Base-by-base conservation (phyloP, 1,140 invertebrate species). In the Campoletis sonorensis region DNA sequence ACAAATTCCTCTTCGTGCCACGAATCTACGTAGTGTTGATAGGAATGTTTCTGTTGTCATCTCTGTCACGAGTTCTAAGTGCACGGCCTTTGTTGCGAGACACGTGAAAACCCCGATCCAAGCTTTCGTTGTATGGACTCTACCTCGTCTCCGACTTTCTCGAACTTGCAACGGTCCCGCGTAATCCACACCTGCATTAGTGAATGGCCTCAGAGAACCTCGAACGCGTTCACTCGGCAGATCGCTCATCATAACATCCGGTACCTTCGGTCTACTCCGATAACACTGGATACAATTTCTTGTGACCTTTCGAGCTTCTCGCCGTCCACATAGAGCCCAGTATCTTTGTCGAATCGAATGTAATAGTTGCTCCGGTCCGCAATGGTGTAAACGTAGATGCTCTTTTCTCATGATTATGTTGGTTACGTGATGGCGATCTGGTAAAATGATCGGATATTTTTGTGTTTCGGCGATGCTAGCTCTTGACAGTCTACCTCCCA, bases 251-350 rank as follows among this genome's bases (percentile, higher is more conserved):
- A 87, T 79, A 13, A 85, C 82, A 4, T 87, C 81, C 15, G 80
- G 26, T 16, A 81, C 37, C 61, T 83, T 80, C 40, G 88, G 85
- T 64, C 83, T 85, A 10, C 79, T 82, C 23, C 86, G 27, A 75
- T 79, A 86, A 81, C 90, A 92, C 33, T 23, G 85, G 11, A 91
- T 76, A 79, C 91, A 92, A 58, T 23, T 27, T 1, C 13, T 27
- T 0, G 61, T 27, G 2, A 64, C 61, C 61, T 64, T 64, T 64
- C 61, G 81, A 7, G 82, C 49, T 77, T 83, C 76, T 67, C 80
- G 83, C 51, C 83, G 80, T 26, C 88, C 88, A 5, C 80, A 71
- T 16, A 90, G 26, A 0, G 85, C 84, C 90, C 88, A 91, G 51
- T 84, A 86, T 13, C 15, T 64, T 7, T 4, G 11, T 2, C 61